Conservation (phyloP, 2,888 invertebrate species). For the Leucophenga montana region DNA sequence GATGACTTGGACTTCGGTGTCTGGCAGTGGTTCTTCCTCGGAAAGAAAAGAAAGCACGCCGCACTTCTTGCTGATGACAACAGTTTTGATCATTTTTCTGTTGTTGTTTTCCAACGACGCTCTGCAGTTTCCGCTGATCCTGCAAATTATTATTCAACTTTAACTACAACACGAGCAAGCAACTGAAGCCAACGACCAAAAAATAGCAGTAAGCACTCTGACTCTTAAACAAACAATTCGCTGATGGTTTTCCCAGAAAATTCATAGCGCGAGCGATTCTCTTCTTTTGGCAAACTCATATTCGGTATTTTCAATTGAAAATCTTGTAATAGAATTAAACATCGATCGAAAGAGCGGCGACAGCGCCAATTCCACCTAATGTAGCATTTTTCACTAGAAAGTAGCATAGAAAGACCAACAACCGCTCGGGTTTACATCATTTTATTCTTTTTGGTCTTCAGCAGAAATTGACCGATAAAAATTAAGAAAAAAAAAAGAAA, state of each 20-base stretch:
- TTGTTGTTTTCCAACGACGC: too few species aligned
- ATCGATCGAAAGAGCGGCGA: too few species aligned
- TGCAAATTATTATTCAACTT: background rate
- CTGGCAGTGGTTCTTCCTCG: slow-evolving; percentile 2
- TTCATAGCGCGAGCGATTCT: too few species aligned
- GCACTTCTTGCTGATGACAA: background rate
- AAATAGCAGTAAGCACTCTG: too few species aligned
- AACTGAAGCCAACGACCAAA: background rate
- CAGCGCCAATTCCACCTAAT: background rate
- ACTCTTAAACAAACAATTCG: background rate
- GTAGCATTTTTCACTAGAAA: background rate
- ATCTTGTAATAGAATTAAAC: background rate
- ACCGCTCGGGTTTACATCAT: background rate
- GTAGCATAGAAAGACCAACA: background rate
- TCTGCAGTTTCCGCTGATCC: slow-evolving; percentile 15
- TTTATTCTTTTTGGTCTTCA: background rate
- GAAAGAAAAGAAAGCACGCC: slow-evolving; percentile 20
- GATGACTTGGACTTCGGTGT: too few species aligned
- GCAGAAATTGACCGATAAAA: slow-evolving; percentile 28
- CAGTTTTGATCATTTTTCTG: too few species aligned
- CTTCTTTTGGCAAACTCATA: background rate
- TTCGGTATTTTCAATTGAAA: slow-evolving; percentile 3
- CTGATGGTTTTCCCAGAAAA: slow-evolving; percentile 13
- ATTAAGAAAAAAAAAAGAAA: background rate
- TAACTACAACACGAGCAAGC: background rate